Base-by-base conservation (phyloP, 2,113 vertebrate species). In the Phaethornis superciliosus region DNA sequence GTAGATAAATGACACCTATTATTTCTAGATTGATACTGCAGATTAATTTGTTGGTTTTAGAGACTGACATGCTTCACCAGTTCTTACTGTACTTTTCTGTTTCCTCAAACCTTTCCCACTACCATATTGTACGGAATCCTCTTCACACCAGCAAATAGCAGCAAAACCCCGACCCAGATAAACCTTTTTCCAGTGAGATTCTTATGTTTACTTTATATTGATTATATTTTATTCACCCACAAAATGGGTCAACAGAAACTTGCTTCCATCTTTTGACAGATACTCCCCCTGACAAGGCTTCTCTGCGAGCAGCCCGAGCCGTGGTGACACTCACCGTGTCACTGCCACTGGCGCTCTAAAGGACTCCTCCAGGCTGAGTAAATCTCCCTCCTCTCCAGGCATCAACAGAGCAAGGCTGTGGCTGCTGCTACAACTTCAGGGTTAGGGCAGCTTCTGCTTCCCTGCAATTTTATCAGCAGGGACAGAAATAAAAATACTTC, bases 331-430 rank as follows among this genome's bases (percentile, higher is more conserved):
- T 1, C 46, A 85, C 93, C 91, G 85, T 76, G 2, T 87, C 88
- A 81, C 91, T 93, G 89, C 85, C 79, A 64, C 88, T 33, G 52
- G 67, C 81, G 90, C 69, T 93, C 82, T 65, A 17, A 81, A 82
- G 91, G 79, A 55, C 76, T 74, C 75, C 93, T 77, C 69, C 51
- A 35, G 85, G 87, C 91, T 67, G 64, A 54, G 76, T 62, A 78
- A 78, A 91, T 46, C 71, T 8, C 0, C 0, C 7, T 88, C 27
- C 72, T 95, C 94, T 95, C 84, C 69, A 83, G 95, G 94, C 93
- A 95, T 97, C 91, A 89, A 95, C 94, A 95, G 89, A 95, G 56
- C 85, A 63, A 74, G 54, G 80, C 91, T 85, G 84, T 42, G 19
- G 32, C 33, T 55, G 72, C 62, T 87, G 69, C 91, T 80, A 56